Percentiles rank a stretch among this genome's conserved stretches.
phyloP scores from a whole-genome alignment of 2,113 vertebrate species.

The Xerus inauris region DNA sequence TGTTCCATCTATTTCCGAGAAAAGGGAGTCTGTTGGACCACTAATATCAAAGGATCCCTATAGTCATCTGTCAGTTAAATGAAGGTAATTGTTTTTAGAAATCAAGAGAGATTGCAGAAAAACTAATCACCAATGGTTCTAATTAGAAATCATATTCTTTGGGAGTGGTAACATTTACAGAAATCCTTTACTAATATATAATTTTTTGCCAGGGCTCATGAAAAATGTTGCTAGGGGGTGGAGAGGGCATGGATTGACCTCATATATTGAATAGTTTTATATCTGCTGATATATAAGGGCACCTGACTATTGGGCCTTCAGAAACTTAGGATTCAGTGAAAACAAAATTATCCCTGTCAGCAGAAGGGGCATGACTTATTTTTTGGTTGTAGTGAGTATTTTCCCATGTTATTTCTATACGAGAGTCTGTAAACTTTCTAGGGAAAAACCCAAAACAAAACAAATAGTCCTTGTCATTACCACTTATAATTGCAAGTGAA shows the following conservation, averaged over 20 bases:
- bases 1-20: slow-evolving; percentile 12
- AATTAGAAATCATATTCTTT: background rate
- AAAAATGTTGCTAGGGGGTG: background rate
- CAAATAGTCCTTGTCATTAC: slow-evolving; percentile 44
- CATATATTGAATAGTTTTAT: background rate
- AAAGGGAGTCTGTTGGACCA: background rate
- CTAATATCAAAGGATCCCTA: background rate
- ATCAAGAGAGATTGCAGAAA: background rate
- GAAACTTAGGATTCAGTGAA: background rate
- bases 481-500: slow-evolving; percentile 40
- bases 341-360: background rate
- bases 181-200: background rate
- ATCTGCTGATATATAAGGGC: background rate
- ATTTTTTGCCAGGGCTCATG: background rate
- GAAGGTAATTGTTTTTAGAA: background rate
- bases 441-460: slow-evolving; percentile 12
- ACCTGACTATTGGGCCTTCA: background rate
- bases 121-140: background rate
- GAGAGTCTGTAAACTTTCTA: slow-evolving; percentile 42
- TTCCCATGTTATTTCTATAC: background rate
- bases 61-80: background rate
- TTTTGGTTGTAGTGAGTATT: background rate
- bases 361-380: background rate
- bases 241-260: background rate
- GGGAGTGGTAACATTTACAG: background rate